Base-by-base conservation (phyloP, 2,888 invertebrate species). In the Germaria angustata region DNA sequence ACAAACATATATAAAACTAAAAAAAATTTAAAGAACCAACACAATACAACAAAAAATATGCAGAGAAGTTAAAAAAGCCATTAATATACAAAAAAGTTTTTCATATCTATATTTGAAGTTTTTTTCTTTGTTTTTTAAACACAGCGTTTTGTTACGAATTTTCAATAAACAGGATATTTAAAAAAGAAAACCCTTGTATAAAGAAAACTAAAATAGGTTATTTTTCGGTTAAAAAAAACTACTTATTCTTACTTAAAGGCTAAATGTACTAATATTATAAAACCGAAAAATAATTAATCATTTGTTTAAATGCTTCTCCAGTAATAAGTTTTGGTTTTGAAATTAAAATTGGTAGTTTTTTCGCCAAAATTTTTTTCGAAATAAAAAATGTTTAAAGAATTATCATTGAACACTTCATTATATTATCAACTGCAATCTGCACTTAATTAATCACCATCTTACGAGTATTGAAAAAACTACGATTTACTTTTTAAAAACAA, bases 51-150 rank as follows among this genome's bases (percentile, higher is more conserved):
- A 69, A 41, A 55, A 72, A 69, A 24, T 69, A 79, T 46, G 55
- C 69, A 71, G 71, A 76, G 79, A 75, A 82, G 79, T 79, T 75
- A 39, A 65, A 72, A 79, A 71, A 69, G 61, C 77, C 77, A 76
- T 66, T 72, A 77, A 66, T 51, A 81, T n/a, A 77, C 65, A 57
- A 61, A 81, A 75, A 81, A 59, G 20, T 34, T 63, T 68, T 57
- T 51, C 22, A 51, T 32, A 57, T 55, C 55, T 20, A 55, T 57
- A 65, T 44, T 36, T 32, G 8, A 46, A 22, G 22, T 57, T 57
- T 32, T 44, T 69, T 61, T 63, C 11, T 2, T 59, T 72, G 46
- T 39, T 66, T 76, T 75, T 46, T 51, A 2, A 65, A 63, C 44
- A 59, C 20, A 41, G 17, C 46, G 57, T 53, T 68, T 63, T 32